Percentiles rank a stretch among this genome's conserved stretches.
phyloP scores from a whole-genome alignment of 2,888 invertebrate species.

The Omphaloscelis lunosa region DNA sequence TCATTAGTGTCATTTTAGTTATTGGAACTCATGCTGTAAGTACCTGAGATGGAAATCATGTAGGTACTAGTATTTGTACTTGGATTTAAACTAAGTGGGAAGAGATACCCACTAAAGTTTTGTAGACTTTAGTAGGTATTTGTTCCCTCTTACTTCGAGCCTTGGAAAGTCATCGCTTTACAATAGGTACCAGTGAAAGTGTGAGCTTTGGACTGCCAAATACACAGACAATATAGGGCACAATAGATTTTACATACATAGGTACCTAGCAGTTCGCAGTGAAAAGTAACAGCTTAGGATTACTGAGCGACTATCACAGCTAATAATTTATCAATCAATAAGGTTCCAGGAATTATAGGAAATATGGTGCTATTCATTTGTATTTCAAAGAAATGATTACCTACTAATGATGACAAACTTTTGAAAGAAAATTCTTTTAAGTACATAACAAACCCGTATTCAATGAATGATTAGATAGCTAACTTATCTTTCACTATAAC shows the following conservation, averaged over 20 bases:
- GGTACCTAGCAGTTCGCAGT: background rate
- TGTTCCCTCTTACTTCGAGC: background rate
- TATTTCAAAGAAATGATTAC: background rate
- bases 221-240: background rate
- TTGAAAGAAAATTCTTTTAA: slow-evolving; percentile 2
- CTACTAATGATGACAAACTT: background rate
- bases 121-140: background rate
- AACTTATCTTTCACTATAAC: slow-evolving; percentile 15
- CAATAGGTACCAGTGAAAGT: background rate
- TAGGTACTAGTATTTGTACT: background rate
- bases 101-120: background rate
- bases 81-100: background rate
- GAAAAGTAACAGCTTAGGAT: background rate
- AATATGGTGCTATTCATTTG: background rate
- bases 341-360: background rate
- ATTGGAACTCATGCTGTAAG: slow-evolving; percentile 83
- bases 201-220: background rate
- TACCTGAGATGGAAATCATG: slow-evolving; percentile 17
- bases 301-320: background rate
- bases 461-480: slow-evolving; percentile 5
- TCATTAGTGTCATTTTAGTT: slow-evolving; percentile 79
- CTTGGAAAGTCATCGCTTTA: no score
- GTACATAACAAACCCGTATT: background rate
- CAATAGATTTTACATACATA: no score
- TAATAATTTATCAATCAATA: background rate